Base-by-base conservation (phyloP, 2,113 vertebrate genomes). In the Stegostoma tigrinum region DNA sequence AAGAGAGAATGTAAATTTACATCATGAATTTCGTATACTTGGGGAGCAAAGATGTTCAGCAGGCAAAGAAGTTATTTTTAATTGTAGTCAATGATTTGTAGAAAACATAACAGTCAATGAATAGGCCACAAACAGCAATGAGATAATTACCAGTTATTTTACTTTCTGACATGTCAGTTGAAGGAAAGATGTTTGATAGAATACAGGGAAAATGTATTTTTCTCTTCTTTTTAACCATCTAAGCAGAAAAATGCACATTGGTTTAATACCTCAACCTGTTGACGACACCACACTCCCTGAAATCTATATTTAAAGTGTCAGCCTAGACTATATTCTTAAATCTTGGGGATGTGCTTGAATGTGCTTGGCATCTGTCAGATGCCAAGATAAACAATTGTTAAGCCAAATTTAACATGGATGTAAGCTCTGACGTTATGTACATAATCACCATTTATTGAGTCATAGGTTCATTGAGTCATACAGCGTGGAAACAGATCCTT, bases 271-370 rank as follows among this genome's bases (percentile, higher is more conserved):
- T 42, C 38, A 83, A 38, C 38, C 38, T 42, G 21, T 12, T 90
- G 87, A n/a, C 7, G 55, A 55, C 48, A 55, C 45, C 45, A 21
- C 85, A 52, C 55, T 64, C 30, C 21, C 52, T 90, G 52, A 61
- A 61, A 61, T 90, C 87, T 34, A 55, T 90, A 90, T 61, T 61
- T 90, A n/a, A 61, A 91, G 55, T 90, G 27, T 91, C 87, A 91
- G 30, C 27, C 87, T n/a, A 91, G 87, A 64, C 64, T 61, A 91
- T 7, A 5, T 61, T 55, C 55, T n/a, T 91, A 91, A 91, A 14
- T n/a, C 52, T 91, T 91, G 55, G 55, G 64, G 55, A 61, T 5
- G 1, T n/a, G 30, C 55, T 91, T 64, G 30, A 64, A 61, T n/a
- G n/a, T n/a, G n/a, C n/a, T n/a, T n/a, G n/a, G n/a, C n/a, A n/a